Base-by-base conservation (phyloP, 2,113 vertebrate species). In the Nestor notabilis region DNA sequence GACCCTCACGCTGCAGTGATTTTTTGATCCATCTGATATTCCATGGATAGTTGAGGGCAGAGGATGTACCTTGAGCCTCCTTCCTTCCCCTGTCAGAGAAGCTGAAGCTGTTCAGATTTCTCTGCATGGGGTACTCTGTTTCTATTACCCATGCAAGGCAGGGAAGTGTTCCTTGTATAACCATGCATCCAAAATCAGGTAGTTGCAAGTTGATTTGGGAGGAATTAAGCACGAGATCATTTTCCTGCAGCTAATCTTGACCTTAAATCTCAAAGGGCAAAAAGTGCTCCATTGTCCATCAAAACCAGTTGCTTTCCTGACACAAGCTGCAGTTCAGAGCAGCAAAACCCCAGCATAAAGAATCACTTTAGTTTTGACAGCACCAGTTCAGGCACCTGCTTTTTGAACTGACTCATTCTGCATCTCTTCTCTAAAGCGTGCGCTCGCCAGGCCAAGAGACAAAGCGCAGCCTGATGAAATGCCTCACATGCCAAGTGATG, bases 351-450 rank as follows among this genome's bases (percentile, higher is more conserved):
- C 25, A 27, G 24, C 64, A 53, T 7, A 8, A 83, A 80, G 89
- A 92, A 92, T 18, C n/a, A 31, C 78, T 94, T 87, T 71, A 33
- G 78, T 95, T 95, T 52, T 95, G 95, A 81, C 83, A 92, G 80
- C 78, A 28, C 15, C 74, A 29, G 61, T 27, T 71, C 18, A 78
- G 80, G 76, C 89, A 87, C 89, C 68, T 89, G 93, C 58, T 68
- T 91, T 82, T 20, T 75, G 95, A 81, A 74, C 80, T 75, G 90
- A 95, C 93, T 97, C 93, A 93, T 5, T 2, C 5, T 1, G 46
- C 85, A 72, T 29, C 89, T 79, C 53, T 3, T 64, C 91, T 47
- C 43, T 12, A 17, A 19, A 21, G 86, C 3, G 3, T 7, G 52
- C 7, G 47, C 78, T 77, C 7, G 7, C 49, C 5, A 4, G 81